Base-by-base conservation (phyloP, 2,797 vertebrate genomes). In the Benthosema pterotum region DNA sequence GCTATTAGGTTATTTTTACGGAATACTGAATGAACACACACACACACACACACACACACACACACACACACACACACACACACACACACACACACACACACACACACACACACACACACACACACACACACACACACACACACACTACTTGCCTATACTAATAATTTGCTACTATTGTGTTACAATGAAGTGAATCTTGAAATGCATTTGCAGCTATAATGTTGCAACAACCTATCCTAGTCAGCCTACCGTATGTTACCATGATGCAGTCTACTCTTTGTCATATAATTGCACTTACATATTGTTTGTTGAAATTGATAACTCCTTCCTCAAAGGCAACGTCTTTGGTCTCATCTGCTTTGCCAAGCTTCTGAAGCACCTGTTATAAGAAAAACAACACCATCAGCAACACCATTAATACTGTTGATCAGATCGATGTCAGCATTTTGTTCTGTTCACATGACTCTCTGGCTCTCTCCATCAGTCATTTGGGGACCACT, bases 321-420 rank as follows among this genome's bases (percentile, higher is more conserved):
- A 99, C 98, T 1, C 94, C 97, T 71, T 99, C 97, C 81, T 99
- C 97, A 60, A 99, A 99, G 60, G 97, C 96, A 46, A 93, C 87
- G 64, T 99, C 98, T 92, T 98, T 99, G 55, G 98, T 99, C 87
- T 99, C 98, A 38, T 99, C 98, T 0, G 98, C 98, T 90, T 99
- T 99, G 16, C 98, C 98, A 69, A 99, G 95, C 75, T 99, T 99
- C 91, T 99, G 98, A 58, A 99, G 89, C 72, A 99, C 98, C 98
- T 99, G 87, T 17, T 8, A 59, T 11, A 58, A 54, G 67, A 66
- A 67, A 5, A 69, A 32, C 67, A 0, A 3, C 13, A 61, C 1
- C 8, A 11, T 1, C 8, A 11, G 45, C 12, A 63, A 17, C 6
- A 49, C 17, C 4, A 16, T 49, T 17, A 15, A 49, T 8, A 49